Base-by-base conservation (phyloP, 2,888 invertebrate species). In the Xestia rhomboidea region DNA sequence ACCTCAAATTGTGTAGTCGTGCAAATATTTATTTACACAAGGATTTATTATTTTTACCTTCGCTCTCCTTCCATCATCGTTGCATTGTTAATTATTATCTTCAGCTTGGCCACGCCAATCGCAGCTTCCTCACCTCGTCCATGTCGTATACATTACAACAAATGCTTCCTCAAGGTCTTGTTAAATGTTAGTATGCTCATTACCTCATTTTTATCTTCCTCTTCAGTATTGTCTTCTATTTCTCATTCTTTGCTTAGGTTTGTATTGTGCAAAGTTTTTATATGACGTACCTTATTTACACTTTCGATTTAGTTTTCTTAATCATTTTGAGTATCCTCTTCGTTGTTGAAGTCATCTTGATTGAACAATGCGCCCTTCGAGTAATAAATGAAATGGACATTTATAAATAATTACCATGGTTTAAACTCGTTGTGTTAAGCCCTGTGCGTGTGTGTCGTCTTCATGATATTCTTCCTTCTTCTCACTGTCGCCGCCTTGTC, bases 351-450 rank as follows among this genome's bases (percentile, higher is more conserved):
- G 11, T 38, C 49, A 30, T 67, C 76, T 75, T 67, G 51, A 30
- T 67, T 13, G 44, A 60, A 57, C n/a, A 83, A 68, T 41, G 24
- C 34, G 34, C 57, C 54, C 24, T 79, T 63, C 34, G 21, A 82
- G 6, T 79, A 21, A 63, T 51, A 34, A 68, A 83, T 64, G 15
- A 44, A 68, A 68, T 49, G 3, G 62, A 83, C n/a, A 64, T 60
- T 60, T 79, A 54, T 51, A 70, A 64, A 64, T 70, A 84, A 60
- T 84, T 80, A 80, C 79, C 79, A 60, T 80, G 18, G 44, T 44
- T 49, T 24, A 5, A 82, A 57, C n/a, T 54, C 41, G 68, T 44
- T 46, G 72, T 70, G 51, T 41, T 66, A 11, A 66, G 6, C 62
- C 34, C 62, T 54, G 38, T 70, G 62, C 24, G 69, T 54, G 41